Evolutionary conservation across 2,797 vertebrate species (phyloP).

Genomic region (Furcifer pardalis): DNA sequence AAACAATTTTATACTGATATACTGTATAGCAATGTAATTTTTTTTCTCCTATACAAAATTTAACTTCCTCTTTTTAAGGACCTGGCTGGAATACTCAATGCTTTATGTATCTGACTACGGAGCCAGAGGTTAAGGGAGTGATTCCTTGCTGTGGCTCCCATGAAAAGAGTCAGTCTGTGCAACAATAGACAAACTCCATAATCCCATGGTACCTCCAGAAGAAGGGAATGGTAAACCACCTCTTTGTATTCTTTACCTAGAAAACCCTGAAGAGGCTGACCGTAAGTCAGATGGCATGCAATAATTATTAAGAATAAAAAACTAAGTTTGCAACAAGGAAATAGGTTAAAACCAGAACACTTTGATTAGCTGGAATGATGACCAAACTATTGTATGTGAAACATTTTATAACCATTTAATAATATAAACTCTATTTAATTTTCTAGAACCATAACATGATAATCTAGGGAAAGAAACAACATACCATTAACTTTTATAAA

Average conservation of each 20-base stretch:
- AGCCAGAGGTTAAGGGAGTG: no score
- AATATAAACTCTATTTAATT: background rate
- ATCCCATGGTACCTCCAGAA: no score
- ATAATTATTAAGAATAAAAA: background rate
- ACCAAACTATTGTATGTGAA: background rate
- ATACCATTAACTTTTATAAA: background rate
- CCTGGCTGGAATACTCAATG: no score
- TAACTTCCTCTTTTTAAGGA: background rate
- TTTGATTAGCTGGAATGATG: no score
- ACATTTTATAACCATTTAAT: background rate
- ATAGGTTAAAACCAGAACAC: background rate
- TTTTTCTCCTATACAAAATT: conserved; percentile 29
- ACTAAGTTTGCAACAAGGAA: background rate
- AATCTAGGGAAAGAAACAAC: background rate
- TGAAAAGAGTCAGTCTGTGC: no score
- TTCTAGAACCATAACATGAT: background rate
- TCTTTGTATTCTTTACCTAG: no score
- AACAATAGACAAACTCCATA: no score
- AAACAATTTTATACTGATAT: background rate
- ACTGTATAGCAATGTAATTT: background rate
- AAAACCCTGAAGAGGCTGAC: no score
- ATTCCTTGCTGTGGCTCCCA: no score
- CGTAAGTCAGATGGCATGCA: no score
- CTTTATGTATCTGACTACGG: no score
- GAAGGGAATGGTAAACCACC: no score